Percentiles rank a stretch among this genome's conserved stretches.
These are phyloP conservation scores for Ictalurus furcatus DNA, from an alignment of 2,113 vertebrate species.

Conservation along the genomic window DNA sequence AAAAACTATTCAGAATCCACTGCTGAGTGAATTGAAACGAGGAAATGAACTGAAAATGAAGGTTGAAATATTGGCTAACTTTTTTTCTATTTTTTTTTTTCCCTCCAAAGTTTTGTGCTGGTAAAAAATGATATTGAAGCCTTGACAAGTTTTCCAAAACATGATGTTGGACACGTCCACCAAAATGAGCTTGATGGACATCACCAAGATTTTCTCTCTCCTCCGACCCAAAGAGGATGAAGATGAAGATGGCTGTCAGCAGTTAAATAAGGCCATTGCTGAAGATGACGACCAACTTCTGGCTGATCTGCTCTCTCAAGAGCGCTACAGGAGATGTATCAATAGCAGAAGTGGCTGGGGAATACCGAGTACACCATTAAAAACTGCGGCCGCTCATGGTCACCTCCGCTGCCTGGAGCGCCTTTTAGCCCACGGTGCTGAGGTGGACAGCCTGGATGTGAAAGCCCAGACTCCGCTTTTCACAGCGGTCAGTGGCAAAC, in stretches of 20 bases:
- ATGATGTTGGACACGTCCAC: constrained; percentile 58
- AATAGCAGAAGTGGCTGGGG: constrained; percentile 90
- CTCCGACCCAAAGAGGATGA: constrained; percentile 79
- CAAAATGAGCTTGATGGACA: constrained; percentile 89
- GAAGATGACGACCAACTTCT: constrained; percentile 77
- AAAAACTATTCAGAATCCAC: background rate
- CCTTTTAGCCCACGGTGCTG: constrained; percentile 82
- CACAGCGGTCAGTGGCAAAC: constrained; percentile 72
- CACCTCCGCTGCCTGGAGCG: constrained; percentile 79
- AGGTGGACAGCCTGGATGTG: constrained; percentile 73
- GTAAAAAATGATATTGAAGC: constrained; percentile 55
- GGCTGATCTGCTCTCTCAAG: constrained; percentile 78
- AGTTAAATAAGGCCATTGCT: constrained; percentile 76
- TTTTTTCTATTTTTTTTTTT: background rate
- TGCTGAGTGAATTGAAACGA: background rate
- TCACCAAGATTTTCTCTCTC: constrained; percentile 91
- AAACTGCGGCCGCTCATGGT: constrained; percentile 81
- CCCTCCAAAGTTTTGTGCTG: background rate
- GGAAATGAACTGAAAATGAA: background rate
- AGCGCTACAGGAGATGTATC: constrained; percentile 81
- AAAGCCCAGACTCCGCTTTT: constrained; percentile 81
- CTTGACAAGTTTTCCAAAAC: constrained; percentile 61
- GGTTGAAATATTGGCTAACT: background rate
- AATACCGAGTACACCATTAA: constrained; percentile 83
- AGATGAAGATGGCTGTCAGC: constrained; percentile 61